Base-by-base conservation (phyloP, 2,797 vertebrate species). In the Discoglossus pictus region DNA sequence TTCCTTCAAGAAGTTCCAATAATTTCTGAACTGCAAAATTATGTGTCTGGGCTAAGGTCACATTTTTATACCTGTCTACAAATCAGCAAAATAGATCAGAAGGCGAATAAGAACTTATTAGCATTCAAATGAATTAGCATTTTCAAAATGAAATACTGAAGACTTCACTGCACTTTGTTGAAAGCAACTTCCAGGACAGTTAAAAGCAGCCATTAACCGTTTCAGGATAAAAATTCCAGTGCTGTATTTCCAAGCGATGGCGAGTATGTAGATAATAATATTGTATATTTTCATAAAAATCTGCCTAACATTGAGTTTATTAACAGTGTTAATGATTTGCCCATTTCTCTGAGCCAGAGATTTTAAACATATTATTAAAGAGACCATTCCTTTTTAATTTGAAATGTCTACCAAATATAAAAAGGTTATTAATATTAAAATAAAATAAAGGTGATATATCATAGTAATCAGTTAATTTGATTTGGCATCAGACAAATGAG, bases 101-200 rank as follows among this genome's bases (percentile, higher is more conserved):
- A 35, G 15, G 39, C 35, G 54, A 42, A 60, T 17, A 61, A 46
- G 56, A 61, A 11, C 21, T 48, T 48, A 54, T 69, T 62, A 62
- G 31, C 58, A 69, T 69, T 69, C 39, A 54, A 61, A 62, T 69
- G 58, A 69, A 62, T 55, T 47, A 31, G 16, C 39, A 39, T 61
- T 68, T 44, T 60, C 47, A 23, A 38, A 35, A 43, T 46, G 31
- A 43, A 36, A 69, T 43, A 40, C 15, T 38, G 8, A 25, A 62
- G n/a, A 48, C 27, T 55, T 31, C 31, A 47, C 3, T 53, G 56
- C 27, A 21, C 20, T 15, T 17, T 59, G 27, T 31, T 27, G 15
- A 27, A 25, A 36, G 46, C 42, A 12, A 17, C 17, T 46, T 61
- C 24, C 13, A 6, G n/a, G 23, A 46, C 18, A 23, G 47, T 43